Base-by-base conservation (phyloP, 2,888 invertebrate species). In the Ormyrus thymus region DNA sequence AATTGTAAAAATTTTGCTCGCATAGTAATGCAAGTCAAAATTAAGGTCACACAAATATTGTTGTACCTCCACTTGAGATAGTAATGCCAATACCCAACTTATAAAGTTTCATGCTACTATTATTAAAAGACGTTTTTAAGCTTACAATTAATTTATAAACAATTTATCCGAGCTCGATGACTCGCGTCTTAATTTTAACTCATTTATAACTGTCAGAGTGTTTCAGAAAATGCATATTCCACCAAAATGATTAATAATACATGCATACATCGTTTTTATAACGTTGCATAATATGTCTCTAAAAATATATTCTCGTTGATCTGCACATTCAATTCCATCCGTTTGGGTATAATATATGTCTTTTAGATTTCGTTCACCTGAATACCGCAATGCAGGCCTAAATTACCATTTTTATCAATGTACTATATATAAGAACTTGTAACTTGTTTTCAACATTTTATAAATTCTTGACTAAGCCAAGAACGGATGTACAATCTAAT, bases 221-320 rank as follows among this genome's bases (percentile, higher is more conserved):
- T 62, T 62, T 72, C 11, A 51, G 7, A 68, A 80, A 80, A 80
- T 80, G 73, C 69, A 76, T 61, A 73, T 69, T 73, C 59, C 59
- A 59, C 15, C 29, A 29, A 73, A 73, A 73, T 64, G 46, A 71
- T 13, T 55, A 62, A 64, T 46, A 55, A 53, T 62, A 75, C 68
- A 50, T 61, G 51, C 68, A 50, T 61, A 51, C 9, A 70, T 48
- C n/a, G 11, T 66, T 61, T 29, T 29, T 29, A 29, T 51, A 64
- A 9, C 56, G 10, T 50, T 78, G 51, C 53, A 11, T 45, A 78
- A 78, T 64, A 64, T 50, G 29, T 66, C 7, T 71, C 75, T 76
- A 79, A 79, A 79, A 79, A 79, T 51, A 65, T 56, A 13, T 55
- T 15, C 56, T 68, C 53, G 75, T 59, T 64, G 51, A 71, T 71